Evolutionary conservation across 92 coral and sea anemone species (phyloP).

Genomic region (Pocillopora meandrina): DNA sequence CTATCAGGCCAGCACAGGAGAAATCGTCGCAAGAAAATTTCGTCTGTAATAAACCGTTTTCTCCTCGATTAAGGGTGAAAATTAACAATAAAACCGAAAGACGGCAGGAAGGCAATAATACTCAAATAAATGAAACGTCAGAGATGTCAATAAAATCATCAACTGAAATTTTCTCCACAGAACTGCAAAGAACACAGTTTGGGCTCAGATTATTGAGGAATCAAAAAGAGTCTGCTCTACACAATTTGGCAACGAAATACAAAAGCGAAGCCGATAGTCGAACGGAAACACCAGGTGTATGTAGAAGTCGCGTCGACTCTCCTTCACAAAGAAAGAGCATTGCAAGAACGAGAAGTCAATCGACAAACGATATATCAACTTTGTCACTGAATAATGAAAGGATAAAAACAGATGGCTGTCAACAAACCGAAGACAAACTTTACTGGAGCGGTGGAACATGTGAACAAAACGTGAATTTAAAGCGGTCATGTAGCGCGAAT

Average conservation of each 20-base stretch:
- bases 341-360: background rate
- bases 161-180: background rate
- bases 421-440: background rate
- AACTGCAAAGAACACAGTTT: background rate
- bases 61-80: constrained; percentile 7
- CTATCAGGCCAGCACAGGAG: background rate
- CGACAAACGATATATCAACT: background rate
- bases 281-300: background rate
- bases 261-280: background rate
- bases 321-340: background rate
- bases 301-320: background rate
- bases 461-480: background rate
- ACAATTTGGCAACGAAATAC: background rate
- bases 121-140: background rate
- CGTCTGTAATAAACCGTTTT: background rate
- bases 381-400: background rate
- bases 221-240: background rate
- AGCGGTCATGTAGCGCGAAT: background rate
- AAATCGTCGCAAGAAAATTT: background rate
- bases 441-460: background rate
- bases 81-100: background rate
- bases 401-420: background rate
- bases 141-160: background rate
- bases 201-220: background rate
- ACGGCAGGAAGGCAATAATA: background rate